A percentile compares a stretch with the other conserved stretches of the same genome.
Evolutionary conservation across 1,140 invertebrate species (phyloP).

Genomic region (Dufourea novaeangliae): DNA sequence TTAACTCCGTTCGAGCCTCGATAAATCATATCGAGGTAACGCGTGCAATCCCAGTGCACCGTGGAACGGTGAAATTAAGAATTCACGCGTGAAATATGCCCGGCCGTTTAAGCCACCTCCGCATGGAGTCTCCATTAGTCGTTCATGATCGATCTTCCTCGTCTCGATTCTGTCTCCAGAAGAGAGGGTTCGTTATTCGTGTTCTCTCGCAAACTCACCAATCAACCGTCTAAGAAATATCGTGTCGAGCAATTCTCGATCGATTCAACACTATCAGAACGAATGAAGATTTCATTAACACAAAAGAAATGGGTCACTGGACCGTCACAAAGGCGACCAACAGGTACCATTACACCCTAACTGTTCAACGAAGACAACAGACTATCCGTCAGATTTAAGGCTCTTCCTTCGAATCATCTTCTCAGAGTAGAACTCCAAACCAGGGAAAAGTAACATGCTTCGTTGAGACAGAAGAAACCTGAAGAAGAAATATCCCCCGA

Average conservation of each 20-base stretch:
- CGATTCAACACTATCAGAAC: too few relatives aligned
- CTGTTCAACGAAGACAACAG: too few relatives aligned
- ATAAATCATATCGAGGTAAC: slow-evolving; percentile 60
- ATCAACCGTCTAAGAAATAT: neutral
- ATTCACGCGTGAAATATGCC: slow-evolving; percentile 59
- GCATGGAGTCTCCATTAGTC: slow-evolving; percentile 54
- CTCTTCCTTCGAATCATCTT: too few relatives aligned
- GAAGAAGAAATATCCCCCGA: neutral
- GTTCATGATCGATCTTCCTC: slow-evolving; percentile 54
- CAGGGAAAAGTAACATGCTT: too few relatives aligned
- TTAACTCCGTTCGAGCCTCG: slow-evolving; percentile 40
- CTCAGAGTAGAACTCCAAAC: too few relatives aligned
- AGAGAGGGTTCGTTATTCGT: slow-evolving; percentile 2
- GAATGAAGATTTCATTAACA: too few relatives aligned
- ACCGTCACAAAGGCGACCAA: too few relatives aligned
- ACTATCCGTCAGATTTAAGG: too few relatives aligned
- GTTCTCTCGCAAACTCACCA: neutral
- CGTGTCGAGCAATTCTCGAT: too few relatives aligned
- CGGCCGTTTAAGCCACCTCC: slow-evolving; percentile 35
- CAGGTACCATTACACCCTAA: too few relatives aligned
- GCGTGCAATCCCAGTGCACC: slow-evolving; percentile 49
- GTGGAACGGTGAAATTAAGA: slow-evolving; percentile 39
- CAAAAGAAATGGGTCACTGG: too few relatives aligned
- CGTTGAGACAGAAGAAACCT: neutral
- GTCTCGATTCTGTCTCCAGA: slow-evolving; percentile 45